Evolutionary conservation across 2,113 vertebrate species (phyloP), one percentile per base, ranked within the genome.

Genomic region (Raja brachyura): DNA sequence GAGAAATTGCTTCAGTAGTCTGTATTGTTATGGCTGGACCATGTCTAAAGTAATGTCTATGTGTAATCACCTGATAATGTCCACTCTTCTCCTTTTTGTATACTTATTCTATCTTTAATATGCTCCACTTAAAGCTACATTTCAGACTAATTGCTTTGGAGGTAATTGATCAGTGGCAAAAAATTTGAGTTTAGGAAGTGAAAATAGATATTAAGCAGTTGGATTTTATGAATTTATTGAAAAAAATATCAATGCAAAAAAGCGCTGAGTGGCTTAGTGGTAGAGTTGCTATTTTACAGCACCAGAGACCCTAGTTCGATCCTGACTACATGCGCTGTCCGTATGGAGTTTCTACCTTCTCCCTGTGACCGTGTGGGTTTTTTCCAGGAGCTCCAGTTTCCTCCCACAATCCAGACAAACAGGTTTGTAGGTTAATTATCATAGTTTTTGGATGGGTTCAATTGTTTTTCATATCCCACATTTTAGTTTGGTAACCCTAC

Each of bases 61-160:
- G 31, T 68, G 31, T 33, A 90, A 90, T 90, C 86, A 90, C 63
- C 61, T 90, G 61, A 90, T 90, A 90, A 90, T n/a, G 63, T 10
- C 31, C 13, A 90, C 61, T 68, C 68, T 68, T 28, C 61, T 33
- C 59, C 11, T 90, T 68, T 90, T 16, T 22, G 0, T 90, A 28
- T 68, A 31, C 63, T 63, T 20, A 63, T 90, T 68, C 86, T 68
- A 59, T 16, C 85, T 90, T 88, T n/a, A 66, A n/a, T 31, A 18
- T 86, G 11, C 1, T 86, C 56, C 59, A 86, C 54, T 61, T 90
- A 63, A 68, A 66, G 61, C 61, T 31, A 88, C 1, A 5, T 63
- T 16, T 63, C 31, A 88, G 66, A 18, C n/a, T 18, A 66, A 88
- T 90, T 90, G n/a, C 14, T 90, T 66, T 33, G 22, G 31, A 68